Base-by-base conservation (phyloP, 2,113 vertebrate genomes). In the Pyrgilauda ruficollis region DNA sequence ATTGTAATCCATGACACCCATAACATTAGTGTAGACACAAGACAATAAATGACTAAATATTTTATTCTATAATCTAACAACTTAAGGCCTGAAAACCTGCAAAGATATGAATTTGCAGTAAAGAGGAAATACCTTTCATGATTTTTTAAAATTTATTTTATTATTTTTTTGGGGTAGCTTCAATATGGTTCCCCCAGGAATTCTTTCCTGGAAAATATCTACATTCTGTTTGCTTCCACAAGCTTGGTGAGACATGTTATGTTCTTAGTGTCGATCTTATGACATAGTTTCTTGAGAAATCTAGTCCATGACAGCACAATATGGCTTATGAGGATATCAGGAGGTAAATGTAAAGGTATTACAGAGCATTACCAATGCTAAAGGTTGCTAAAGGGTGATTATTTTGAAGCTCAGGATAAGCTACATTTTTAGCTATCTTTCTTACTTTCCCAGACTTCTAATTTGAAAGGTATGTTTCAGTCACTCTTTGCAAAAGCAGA, bases 401-500 rank as follows among this genome's bases (percentile, higher is more conserved):
- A 96, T 64, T 95, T 53, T 79, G 68, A 87, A 84, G 64, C 75
- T 90, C 53, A 44, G 56, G 64, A 84, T 67, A 68, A 76, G 52
- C 31, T 77, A 20, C 70, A 66, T 96, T 92, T 88, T 44, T 80
- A 88, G 35, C 37, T 81, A 75, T 88, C 58, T 68, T 95, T 97
- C 96, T 94, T 96, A 77, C 79, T 95, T 85, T 59, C 47, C 68
- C 49, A 89, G 83, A 52, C 63, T 80, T 87, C 62, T 93, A 87
- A 97, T 97, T 96, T 94, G 85, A 92, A 93, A 96, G 89, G 92
- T 94, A 76, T 82, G 69, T 94, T 97, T 95, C 94, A 97, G 80
- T 87, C 87, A 86, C 13, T 96, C 68, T 79, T 94, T 91, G 55
- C 63, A 83, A 96, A 96, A 96, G 77, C 58, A 93, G 80, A 81